Conservation (phyloP, 2,113 vertebrate genomes). For the Heliornis fulica region DNA sequence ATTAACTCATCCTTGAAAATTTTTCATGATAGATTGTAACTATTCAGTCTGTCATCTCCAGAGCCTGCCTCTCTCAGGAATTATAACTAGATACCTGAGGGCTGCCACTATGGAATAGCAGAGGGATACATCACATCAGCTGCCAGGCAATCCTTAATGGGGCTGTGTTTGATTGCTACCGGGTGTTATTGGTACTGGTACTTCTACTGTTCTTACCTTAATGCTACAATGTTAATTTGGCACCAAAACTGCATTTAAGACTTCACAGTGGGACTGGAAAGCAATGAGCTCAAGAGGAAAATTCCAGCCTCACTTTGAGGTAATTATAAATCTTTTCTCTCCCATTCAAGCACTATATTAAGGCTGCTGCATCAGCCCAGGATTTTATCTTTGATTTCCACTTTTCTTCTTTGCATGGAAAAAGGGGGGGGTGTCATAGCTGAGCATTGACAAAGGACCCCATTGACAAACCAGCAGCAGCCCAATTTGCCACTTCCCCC, state of each 20-base stretch:
- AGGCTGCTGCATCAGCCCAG: background rate
- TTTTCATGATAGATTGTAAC: constrained; percentile 19
- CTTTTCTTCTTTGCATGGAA: background rate
- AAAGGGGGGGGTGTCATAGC: background rate
- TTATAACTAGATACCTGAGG: constrained; percentile 7
- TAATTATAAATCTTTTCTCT: background rate
- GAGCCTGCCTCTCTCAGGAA: background rate
- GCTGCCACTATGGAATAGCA: constrained; percentile 2
- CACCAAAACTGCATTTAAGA: background rate
- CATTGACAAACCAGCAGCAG: constrained; percentile 4
- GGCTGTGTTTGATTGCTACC: background rate
- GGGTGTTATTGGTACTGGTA: background rate
- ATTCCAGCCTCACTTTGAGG: background rate
- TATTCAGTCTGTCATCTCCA: constrained; percentile 31
- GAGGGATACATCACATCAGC: constrained; percentile 8
- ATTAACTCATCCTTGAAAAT: constrained; percentile 44
- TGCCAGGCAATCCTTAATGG: background rate
- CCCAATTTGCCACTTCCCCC: background rate
- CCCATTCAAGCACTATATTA: background rate
- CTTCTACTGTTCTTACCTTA: background rate
- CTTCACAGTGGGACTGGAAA: background rate
- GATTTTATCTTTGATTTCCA: constrained; percentile 17
- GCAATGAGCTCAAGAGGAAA: background rate
- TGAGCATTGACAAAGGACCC: constrained; percentile 30
- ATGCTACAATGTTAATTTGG: background rate